Evolutionary conservation across 1,140 invertebrate genomes (phyloP).

Genomic region (Orchestia grillus): DNA sequence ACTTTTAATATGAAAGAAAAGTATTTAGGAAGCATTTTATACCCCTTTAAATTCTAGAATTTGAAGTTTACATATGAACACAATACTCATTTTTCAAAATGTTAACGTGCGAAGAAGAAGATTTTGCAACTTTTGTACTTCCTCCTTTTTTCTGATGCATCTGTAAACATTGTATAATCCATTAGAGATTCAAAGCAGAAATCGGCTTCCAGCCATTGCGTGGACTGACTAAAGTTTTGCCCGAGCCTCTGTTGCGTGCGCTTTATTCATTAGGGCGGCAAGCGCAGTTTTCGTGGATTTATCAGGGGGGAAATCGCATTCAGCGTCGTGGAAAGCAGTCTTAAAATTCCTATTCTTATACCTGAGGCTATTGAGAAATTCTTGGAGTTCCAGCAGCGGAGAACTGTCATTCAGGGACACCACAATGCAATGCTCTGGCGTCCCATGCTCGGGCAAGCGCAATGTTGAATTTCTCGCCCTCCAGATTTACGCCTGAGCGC

Average conservation of each 20-base stretch:
- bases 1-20: no score
- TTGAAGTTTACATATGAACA: no score
- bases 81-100: no score
- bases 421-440: not conserved
- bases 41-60: no score
- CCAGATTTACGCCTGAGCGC: not conserved
- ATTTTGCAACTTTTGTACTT: not conserved
- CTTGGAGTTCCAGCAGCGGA: not conserved
- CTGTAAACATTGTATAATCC: not conserved
- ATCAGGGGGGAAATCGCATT: not conserved
- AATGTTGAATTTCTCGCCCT: not conserved
- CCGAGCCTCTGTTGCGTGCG: not conserved
- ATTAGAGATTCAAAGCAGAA: not conserved
- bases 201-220: not conserved
- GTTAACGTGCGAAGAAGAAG: not conserved
- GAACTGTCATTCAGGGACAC: not conserved
- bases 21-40: no score
- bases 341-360: not conserved
- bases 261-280: not conserved
- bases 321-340: not conserved
- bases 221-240: not conserved
- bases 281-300: not conserved
- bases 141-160: not conserved
- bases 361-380: not conserved
- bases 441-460: not conserved